Evolutionary conservation across 2,888 invertebrate species (phyloP).

Genomic region (Automeris io): DNA sequence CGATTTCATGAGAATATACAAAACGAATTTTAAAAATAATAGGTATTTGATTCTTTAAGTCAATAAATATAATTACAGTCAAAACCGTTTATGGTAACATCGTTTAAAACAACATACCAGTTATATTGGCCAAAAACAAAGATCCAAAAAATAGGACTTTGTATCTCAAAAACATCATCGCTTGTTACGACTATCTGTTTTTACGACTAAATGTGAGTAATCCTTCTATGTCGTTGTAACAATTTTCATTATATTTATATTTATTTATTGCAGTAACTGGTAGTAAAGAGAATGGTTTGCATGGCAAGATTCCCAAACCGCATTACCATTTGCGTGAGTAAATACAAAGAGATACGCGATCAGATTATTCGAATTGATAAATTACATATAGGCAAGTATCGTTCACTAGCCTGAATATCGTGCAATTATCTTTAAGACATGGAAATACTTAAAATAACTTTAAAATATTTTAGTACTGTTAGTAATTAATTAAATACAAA

Average conservation of each 20-base stretch:
- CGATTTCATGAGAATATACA: too few relatives aligned
- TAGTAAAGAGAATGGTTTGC: constrained; percentile 37
- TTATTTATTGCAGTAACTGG: constrained; percentile 36
- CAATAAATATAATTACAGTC: too few relatives aligned
- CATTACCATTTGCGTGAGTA: constrained; percentile 42
- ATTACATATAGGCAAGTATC: constrained; percentile 59
- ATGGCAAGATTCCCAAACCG: constrained; percentile 40
- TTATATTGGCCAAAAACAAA: too few relatives aligned
- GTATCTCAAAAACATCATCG: too few relatives aligned
- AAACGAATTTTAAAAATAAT: too few relatives aligned
- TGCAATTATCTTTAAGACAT: constrained; percentile 37
- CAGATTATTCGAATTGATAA: constrained; percentile 65
- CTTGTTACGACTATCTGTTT: too few relatives aligned
- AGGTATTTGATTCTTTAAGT: too few relatives aligned
- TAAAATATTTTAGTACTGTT: constrained; percentile 6
- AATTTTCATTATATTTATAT: not conserved
- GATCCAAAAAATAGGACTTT: too few relatives aligned
- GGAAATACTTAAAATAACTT: constrained; percentile 16
- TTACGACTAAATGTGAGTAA: too few relatives aligned
- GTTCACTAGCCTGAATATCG: constrained; percentile 49
- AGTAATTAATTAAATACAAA: not conserved
- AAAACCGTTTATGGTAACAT: too few relatives aligned
- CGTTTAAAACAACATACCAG: too few relatives aligned
- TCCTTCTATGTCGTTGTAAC: too few relatives aligned
- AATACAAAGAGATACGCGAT: constrained; percentile 57